Percentiles rank a stretch among this genome's conserved stretches.
Evolutionary conservation across 2,888 invertebrate species (phyloP).

Genomic region (Drosophila melanosoma): DNA sequence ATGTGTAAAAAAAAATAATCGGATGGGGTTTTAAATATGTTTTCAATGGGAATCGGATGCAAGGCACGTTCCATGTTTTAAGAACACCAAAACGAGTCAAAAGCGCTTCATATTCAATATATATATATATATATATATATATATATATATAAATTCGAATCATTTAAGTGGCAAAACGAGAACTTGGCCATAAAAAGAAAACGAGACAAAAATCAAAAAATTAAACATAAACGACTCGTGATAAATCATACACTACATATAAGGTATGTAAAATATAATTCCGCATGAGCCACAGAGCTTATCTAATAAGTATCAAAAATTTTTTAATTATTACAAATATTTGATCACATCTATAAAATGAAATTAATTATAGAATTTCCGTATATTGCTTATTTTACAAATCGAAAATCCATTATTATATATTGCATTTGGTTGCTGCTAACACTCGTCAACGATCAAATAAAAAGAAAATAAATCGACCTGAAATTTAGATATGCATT

Average conservation of each 20-base stretch:
- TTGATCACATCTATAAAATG: no score
- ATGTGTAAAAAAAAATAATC: constrained; percentile 10
- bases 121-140: neutral
- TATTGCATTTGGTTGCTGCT: neutral
- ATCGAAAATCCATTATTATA: neutral
- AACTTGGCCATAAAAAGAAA: constrained; percentile 40
- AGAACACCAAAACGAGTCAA: constrained; percentile 41
- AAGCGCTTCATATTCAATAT: constrained; percentile 31
- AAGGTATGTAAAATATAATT: neutral
- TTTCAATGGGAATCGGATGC: constrained; percentile 43
- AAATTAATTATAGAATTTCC: no score
- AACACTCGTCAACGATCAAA: neutral
- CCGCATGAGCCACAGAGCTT: neutral
- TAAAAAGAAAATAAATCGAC: neutral
- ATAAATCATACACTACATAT: neutral
- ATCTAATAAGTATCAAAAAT: neutral
- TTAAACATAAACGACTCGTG: neutral
- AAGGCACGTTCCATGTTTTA: constrained; percentile 62
- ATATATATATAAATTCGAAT: neutral
- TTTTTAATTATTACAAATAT: neutral
- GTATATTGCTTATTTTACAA: neutral
- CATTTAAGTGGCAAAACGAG: constrained; percentile 41
- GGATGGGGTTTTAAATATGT: constrained; percentile 12
- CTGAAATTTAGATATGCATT: neutral
- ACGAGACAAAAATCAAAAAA: constrained; percentile 4